Evolutionary conservation across 2,113 vertebrate species (phyloP).

Genomic region (Stegostoma tigrinum): DNA sequence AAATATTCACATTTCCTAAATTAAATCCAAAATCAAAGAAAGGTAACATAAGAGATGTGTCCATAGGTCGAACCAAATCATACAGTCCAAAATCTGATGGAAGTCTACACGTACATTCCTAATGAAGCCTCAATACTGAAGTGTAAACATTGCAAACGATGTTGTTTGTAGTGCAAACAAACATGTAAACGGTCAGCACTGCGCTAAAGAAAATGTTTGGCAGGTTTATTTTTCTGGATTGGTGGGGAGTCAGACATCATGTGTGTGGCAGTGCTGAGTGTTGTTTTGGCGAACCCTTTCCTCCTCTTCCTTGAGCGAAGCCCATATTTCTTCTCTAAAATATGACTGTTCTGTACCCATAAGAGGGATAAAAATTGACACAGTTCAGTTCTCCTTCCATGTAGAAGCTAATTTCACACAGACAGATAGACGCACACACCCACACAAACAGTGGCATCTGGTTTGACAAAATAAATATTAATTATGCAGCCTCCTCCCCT

Average conservation of each 20-base stretch:
- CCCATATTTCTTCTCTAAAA: background rate
- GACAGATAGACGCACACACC: background rate
- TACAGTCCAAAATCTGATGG: background rate
- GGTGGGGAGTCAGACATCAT: background rate
- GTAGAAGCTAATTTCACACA: background rate
- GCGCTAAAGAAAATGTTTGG: background rate
- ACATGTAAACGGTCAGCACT: too few relatives aligned
- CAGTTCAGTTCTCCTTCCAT: background rate
- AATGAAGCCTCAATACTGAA: background rate
- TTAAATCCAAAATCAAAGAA: background rate
- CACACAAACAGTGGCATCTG: background rate
- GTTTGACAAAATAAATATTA: background rate
- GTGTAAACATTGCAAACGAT: background rate
- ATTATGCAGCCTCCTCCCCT: background rate
- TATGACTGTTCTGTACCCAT: background rate
- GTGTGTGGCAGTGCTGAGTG: background rate
- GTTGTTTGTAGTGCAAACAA: background rate
- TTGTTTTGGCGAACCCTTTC: background rate
- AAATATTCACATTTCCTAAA: background rate
- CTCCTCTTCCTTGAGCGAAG: background rate
- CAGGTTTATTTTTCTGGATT: background rate
- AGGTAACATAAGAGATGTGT: background rate
- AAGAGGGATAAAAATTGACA: background rate
- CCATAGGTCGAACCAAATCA: background rate
- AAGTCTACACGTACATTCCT: background rate